Base-by-base conservation (phyloP, 2,888 invertebrate genomes). In the Nemoura dubitans region DNA sequence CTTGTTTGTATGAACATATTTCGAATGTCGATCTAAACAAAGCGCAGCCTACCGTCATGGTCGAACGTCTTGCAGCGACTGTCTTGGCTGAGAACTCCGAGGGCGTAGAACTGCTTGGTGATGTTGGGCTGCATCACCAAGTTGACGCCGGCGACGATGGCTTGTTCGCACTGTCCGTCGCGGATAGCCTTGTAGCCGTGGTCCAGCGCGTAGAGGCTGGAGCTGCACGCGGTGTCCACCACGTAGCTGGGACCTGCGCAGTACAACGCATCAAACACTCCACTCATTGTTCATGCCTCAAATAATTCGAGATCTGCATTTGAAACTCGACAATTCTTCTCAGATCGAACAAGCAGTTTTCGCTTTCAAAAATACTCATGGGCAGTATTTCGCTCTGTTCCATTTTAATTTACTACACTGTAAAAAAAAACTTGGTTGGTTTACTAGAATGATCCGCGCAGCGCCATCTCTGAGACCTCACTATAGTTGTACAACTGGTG, bases 181-280 rank as follows among this genome's bases (percentile, higher is more conserved):
- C 96, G 93, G 83, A 98, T 94, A 0, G 96, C 94, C 83, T 94
- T 93, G 91, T 95, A 96, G 21, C 96, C 97, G 88, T 96, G 95
- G 89, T 98, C 97, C 86, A 98, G 89, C 0, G 98, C 98, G 89
- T 96, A 95, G 89, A 98, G 93, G 10, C 98, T 97, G 86, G 98
- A 98, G n/a, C 98, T 98, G 91, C 98, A 98, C 0, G 98, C 98
- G 0, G 98, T 97, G 92, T 99, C 98, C 14, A 97, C 93, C 0
- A 96, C 94, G 92, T 95, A 97, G 6, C 98, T 97, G 0, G 98
- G 98, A 0, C 98, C 94, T 93, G 89, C n/a, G 36, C 3, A 36
- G 36, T 36, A 10, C 36, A 36, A 10, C 3, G 5, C 3, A 10
- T 36, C 10, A 36, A 36, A 3, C 3, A 3, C 36, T 3, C 36